Conservation (phyloP, 1,140 invertebrate genomes). For the Megathymus violae region DNA sequence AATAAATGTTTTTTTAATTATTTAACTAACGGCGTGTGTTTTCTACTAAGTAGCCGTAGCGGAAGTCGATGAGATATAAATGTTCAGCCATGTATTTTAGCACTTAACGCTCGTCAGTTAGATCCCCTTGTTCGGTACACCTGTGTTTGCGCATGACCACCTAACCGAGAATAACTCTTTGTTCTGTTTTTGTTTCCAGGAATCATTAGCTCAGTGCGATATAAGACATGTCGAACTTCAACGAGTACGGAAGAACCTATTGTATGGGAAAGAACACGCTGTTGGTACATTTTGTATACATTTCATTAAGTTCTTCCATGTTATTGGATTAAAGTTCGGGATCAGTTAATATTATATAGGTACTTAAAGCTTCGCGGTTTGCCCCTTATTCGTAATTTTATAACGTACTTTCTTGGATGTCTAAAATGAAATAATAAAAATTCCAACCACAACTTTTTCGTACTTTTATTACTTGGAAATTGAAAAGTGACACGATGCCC, state of each 20-base stretch:
- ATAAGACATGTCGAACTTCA: no score
- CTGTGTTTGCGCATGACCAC: slow-evolving; percentile 62
- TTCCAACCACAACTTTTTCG: slow-evolving; percentile 16
- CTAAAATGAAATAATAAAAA: slow-evolving; percentile 25
- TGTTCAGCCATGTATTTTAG: slow-evolving; percentile 40
- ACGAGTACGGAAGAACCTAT: no score
- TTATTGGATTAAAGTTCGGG: slow-evolving; percentile 1
- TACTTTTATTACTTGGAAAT: slow-evolving; percentile 38
- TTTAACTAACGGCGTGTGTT: no score
- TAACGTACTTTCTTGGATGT: slow-evolving; percentile 18
- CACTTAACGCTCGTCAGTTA: slow-evolving; percentile 55
- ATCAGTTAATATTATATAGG: slow-evolving; percentile 12
- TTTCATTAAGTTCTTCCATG: no score
- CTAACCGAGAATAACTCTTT: slow-evolving; percentile 47
- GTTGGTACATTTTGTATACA: no score
- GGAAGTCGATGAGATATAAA: no score
- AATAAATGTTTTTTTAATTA: no score
- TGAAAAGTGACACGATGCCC: slow-evolving; percentile 42
- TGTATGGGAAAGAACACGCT: no score
- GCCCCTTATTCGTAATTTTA: slow-evolving; percentile 17
- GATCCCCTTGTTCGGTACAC: slow-evolving; percentile 41
- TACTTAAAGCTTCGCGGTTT: slow-evolving; percentile 14
- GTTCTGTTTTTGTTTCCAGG: slow-evolving; percentile 5
- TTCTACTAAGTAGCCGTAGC: no score
- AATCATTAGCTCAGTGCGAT: slow-evolving; percentile 8